Evolutionary conservation across 2,797 vertebrate genomes (phyloP), one percentile per base, ranked within the genome.

Genomic region (Acanthiza pusilla): DNA sequence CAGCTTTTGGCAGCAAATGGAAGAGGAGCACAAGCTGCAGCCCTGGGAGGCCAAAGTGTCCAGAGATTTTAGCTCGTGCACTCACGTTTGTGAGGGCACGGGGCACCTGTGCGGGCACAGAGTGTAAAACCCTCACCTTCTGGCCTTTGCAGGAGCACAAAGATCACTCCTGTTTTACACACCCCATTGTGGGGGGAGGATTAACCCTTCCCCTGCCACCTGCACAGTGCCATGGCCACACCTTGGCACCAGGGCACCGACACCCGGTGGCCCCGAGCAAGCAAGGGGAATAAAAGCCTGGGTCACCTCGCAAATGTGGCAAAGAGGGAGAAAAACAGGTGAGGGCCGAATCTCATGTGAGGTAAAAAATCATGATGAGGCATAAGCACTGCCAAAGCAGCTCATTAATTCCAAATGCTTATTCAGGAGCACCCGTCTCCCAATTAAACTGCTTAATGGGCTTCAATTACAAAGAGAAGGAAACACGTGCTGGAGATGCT

Each of bases 341-440:
- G 73, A 85, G 68, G 51, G 51, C 2, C 0, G 0, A 30, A 15
- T 10, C 22, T 5, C 27, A 16, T 0, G 0, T 0, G 29, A 81
- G 76, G 50, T 25, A 13, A n/a, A 91, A 48, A 9, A 45, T 11
- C 10, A 3, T 50, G 32, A 23, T 16, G 25, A 67, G 78, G 40
- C 36, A 25, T 2, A 7, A 68, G 50, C 40, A 11, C 3, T 6
- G 51, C 34, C 47, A 40, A 43, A 60, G 19, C 50, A 40, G 43
- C 45, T 77, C 63, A 30, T 85, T n/a, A 54, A 80, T 74, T 57
- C 75, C 51, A 73, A 85, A 22, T 0, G 5, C 72, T 62, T 13
- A 17, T 10, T 53, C 53, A 50, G 47, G 42, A 78, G 66, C 51
- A 57, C 54, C 85, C 1, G 0, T 26, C 62, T 89, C 73, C 55